Conservation (phyloP, 2,888 invertebrate genomes). For the Diogma glabrata region DNA sequence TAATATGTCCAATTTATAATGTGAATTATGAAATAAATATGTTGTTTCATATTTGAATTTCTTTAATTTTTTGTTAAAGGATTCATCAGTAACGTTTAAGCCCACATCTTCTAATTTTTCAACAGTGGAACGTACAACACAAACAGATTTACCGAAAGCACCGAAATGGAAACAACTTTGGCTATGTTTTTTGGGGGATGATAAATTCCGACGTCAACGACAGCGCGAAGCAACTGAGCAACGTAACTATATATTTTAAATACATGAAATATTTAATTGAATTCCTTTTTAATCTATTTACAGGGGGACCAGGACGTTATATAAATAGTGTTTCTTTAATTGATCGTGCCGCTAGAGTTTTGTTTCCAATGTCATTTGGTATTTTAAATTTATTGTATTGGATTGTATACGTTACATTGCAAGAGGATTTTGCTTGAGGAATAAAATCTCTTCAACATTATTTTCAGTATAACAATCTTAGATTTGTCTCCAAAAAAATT, state of each 20-base stretch:
- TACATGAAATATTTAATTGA: background rate
- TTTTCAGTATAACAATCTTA: too few species aligned
- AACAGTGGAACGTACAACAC: conserved; percentile 72
- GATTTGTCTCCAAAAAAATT: too few species aligned
- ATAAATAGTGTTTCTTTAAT: conserved; percentile 81
- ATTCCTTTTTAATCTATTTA: background rate
- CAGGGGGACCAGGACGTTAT: conserved; percentile 38
- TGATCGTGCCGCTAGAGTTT: conserved; percentile 65
- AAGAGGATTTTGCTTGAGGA: conserved; percentile 53
- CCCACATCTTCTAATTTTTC: conserved; percentile 31
- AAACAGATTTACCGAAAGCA: conserved; percentile 59
- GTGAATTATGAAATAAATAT: conserved; percentile 31
- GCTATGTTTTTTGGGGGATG: conserved; percentile 69
- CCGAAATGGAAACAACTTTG: conserved; percentile 70
- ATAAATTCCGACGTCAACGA: conserved; percentile 58
- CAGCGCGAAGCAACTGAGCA: conserved; percentile 54
- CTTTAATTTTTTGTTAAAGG: conserved; percentile 3
- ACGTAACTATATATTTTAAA: conserved; percentile 2
- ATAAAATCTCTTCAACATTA: too few species aligned
- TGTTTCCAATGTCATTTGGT: conserved; percentile 78
- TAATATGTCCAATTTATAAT: conserved; percentile 52
- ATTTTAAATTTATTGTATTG: conserved; percentile 83
- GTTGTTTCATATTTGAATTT: background rate
- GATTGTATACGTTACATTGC: conserved; percentile 70
- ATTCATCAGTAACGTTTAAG: conserved; percentile 1